Conservation (phyloP, 2,113 vertebrate genomes). For the Nycticebus coucang region DNA sequence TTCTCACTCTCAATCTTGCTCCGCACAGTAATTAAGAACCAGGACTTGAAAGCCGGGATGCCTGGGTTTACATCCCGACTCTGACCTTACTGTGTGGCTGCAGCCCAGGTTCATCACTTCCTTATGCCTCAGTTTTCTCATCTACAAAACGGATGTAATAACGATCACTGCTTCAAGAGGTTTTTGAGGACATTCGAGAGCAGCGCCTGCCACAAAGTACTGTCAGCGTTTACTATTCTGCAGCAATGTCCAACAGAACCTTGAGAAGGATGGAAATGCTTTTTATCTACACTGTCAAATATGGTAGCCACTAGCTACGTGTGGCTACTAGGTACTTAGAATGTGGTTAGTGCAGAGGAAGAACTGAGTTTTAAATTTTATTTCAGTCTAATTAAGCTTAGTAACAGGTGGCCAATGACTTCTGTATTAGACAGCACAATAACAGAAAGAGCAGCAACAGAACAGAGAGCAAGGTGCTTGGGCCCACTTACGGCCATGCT, state of each 20-base stretch:
- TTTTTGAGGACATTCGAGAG: conserved; percentile 5
- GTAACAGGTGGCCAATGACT: background rate
- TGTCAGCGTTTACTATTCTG: background rate
- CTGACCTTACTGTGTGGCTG: background rate
- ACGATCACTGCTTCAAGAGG: background rate
- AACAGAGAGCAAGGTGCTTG: background rate
- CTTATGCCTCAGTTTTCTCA: background rate
- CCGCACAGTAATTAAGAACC: background rate
- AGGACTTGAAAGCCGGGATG: background rate
- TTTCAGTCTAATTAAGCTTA: conserved; percentile 16
- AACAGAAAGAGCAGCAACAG: background rate
- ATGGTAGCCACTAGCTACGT: background rate
- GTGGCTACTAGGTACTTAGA: background rate
- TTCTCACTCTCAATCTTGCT: background rate
- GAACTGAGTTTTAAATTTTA: background rate
- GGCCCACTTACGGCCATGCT: background rate
- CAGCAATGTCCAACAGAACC: background rate
- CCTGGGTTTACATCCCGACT: background rate
- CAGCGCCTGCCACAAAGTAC: background rate
- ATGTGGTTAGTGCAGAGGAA: background rate
- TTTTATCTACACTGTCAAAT: background rate
- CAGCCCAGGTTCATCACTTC: background rate
- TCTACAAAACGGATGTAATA: background rate
- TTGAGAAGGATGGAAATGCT: background rate
- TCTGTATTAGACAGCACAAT: background rate